Evolutionary conservation across 1,140 invertebrate genomes (phyloP).

Genomic region (Uloborus diversus): DNA sequence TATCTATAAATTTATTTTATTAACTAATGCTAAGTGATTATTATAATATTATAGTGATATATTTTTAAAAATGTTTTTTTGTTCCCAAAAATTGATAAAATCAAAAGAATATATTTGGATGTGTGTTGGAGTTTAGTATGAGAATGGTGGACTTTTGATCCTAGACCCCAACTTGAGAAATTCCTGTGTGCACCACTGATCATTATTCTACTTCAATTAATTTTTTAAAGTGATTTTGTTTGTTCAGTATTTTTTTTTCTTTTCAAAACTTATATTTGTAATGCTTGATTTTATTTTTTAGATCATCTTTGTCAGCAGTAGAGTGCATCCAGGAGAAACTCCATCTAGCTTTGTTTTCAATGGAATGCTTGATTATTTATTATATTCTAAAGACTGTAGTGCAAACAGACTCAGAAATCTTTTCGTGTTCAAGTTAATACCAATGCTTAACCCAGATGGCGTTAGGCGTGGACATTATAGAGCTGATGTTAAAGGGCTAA

Average conservation of each 20-base stretch:
- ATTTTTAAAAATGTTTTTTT: too few species aligned
- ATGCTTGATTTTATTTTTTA: neutral
- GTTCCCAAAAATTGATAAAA: too few species aligned
- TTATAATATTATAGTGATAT: too few species aligned
- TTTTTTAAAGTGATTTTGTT: neutral
- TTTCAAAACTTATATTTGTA: neutral
- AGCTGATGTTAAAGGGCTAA: constrained; percentile 88
- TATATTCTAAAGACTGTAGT: constrained; percentile 76
- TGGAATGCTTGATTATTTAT: constrained; percentile 82
- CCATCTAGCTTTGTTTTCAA: constrained; percentile 94
- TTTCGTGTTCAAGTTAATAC: constrained; percentile 93
- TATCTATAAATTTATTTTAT: too few species aligned
- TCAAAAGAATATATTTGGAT: too few species aligned
- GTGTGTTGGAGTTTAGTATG: too few species aligned
- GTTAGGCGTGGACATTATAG: constrained; percentile 88
- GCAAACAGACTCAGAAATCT: constrained; percentile 78
- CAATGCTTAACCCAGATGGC: constrained; percentile 92
- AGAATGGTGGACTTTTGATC: too few species aligned
- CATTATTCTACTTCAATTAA: too few species aligned
- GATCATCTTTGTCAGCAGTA: constrained; percentile 84
- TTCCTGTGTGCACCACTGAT: too few species aligned
- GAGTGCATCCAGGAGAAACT: constrained; percentile 93
- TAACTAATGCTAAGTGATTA: too few species aligned
- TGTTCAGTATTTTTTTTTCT: neutral
- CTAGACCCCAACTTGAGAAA: too few species aligned